Conservation (phyloP, 2,113 vertebrate genomes). For the Aplodontia rufa region DNA sequence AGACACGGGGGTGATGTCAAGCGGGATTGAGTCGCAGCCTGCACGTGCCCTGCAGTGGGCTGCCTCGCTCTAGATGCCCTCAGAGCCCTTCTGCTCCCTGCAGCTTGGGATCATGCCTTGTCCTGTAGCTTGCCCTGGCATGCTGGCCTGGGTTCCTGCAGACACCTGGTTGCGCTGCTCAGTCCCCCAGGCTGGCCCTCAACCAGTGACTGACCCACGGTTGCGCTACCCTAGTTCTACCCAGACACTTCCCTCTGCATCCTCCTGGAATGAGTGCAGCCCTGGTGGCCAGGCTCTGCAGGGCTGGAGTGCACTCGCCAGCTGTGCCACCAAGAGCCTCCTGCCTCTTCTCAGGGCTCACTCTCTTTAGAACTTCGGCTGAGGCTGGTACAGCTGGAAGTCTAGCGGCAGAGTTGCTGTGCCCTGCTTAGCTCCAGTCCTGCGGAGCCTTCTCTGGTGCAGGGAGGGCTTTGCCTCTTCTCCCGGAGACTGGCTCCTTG, state of each 20-base stretch:
- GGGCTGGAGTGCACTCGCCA: no score
- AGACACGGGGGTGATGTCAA: no score
- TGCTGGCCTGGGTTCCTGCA: neutral
- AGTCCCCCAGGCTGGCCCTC: neutral
- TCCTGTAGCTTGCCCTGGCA: neutral
- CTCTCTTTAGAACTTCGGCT: neutral
- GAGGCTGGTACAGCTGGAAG: neutral
- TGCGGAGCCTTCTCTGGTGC: rapidly evolving
- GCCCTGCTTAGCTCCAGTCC: no score
- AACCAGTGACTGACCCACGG: rapidly evolving
- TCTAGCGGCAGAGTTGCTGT: neutral
- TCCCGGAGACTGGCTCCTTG: no score
- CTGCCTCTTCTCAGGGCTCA: no score
- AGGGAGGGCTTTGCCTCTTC: neutral
- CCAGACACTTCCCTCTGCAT: neutral
- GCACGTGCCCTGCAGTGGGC: no score
- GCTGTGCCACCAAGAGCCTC: neutral
- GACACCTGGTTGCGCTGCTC: neutral
- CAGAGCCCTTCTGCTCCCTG: no score
- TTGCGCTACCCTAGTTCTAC: neutral
- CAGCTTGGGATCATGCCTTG: neutral
- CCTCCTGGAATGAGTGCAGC: neutral
- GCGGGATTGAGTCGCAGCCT: rapidly evolving
- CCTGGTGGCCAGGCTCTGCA: neutral
- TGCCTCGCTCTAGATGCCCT: no score